Conservation (phyloP, 2,888 invertebrate species). For the Dryadula phaetusa region DNA sequence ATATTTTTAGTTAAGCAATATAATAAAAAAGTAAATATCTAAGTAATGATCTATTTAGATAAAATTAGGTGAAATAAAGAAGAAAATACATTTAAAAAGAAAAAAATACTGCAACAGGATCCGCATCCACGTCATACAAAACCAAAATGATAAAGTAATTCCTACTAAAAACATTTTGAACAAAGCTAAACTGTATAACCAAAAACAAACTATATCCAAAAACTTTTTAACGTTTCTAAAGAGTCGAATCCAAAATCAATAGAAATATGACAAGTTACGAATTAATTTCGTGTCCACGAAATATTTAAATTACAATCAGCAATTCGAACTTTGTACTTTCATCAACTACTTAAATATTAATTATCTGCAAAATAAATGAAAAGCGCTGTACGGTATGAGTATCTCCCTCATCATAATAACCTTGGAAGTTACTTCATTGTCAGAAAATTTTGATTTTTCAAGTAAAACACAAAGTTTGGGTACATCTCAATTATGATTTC, state of each 20-base stretch:
- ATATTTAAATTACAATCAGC: neutral
- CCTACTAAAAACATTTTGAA: too few species aligned
- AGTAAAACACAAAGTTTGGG: neutral
- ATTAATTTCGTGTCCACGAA: neutral
- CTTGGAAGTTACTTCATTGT: neutral
- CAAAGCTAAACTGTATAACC: too few species aligned
- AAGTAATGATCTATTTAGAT: too few species aligned
- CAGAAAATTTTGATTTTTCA: constrained; percentile 1
- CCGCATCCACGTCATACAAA: too few species aligned
- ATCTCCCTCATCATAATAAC: neutral
- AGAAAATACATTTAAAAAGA: too few species aligned
- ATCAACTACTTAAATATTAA: constrained; percentile 12
- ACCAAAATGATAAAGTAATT: too few species aligned
- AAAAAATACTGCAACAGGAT: too few species aligned
- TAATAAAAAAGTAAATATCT: too few species aligned
- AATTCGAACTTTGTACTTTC: constrained; percentile 4
- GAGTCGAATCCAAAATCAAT: neutral
- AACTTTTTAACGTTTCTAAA: neutral
- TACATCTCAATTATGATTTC: neutral
- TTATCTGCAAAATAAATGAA: constrained; percentile 2
- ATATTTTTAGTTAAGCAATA: too few species aligned
- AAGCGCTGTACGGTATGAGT: neutral
- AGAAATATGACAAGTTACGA: neutral
- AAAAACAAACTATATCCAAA: too few species aligned
- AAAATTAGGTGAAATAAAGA: too few species aligned